Evolutionary conservation across 23 tunicate genomes (phyloP).

Genomic region (Botrylloides violaceus): DNA sequence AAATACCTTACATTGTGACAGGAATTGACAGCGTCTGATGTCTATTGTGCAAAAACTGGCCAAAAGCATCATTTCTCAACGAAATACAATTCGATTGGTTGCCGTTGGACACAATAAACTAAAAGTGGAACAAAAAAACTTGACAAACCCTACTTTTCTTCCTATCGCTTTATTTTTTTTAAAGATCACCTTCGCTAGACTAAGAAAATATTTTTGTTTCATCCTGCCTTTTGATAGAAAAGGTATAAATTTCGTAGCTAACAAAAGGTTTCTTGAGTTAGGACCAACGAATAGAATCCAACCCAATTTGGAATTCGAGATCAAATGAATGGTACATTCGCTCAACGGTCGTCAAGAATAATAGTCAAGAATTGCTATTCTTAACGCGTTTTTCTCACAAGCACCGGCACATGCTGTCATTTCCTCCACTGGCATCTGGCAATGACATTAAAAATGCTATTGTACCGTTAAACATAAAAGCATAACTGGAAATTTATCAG

Average conservation of each 20-base stretch:
- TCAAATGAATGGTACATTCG: background rate
- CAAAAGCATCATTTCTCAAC: background rate
- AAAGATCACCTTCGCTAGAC: background rate
- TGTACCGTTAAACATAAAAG: too few species aligned
- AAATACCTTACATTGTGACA: background rate
- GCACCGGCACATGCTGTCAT: too few species aligned
- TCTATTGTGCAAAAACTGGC: background rate
- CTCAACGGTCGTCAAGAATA: too few species aligned
- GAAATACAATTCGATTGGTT: background rate
- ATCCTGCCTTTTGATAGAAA: background rate
- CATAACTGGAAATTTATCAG: too few species aligned
- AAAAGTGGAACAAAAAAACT: conserved; percentile 1
- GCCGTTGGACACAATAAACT: conserved; percentile 3
- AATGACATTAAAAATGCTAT: too few species aligned
- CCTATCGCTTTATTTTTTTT: background rate
- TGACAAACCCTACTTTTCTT: conserved; percentile 2
- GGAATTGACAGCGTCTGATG: background rate
- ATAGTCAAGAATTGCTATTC: background rate
- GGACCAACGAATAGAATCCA: conserved; percentile 1
- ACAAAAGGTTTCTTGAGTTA: too few species aligned
- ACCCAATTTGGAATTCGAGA: conserved; percentile 1
- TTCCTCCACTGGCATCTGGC: too few species aligned
- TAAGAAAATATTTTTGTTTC: background rate
- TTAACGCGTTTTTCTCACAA: background rate
- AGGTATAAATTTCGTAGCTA: background rate